Percentiles rank a stretch among this genome's conserved stretches.
phyloP scores from a whole-genome alignment of 2,888 invertebrate species.

The Lapara coniferarum region DNA sequence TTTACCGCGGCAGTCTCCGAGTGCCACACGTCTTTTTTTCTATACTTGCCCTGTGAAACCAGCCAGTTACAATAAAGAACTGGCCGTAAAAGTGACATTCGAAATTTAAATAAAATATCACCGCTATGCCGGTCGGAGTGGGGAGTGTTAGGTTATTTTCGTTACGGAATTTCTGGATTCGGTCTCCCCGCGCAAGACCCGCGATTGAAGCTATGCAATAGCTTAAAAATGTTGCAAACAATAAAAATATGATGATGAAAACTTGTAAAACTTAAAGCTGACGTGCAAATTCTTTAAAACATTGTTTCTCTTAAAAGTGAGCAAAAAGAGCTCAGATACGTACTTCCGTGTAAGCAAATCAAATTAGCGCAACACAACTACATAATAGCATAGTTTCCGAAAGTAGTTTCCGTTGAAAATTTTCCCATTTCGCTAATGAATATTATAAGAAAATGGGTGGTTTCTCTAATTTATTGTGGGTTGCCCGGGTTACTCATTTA shows the following conservation, averaged over 20 bases:
- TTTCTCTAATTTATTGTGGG: constrained; percentile 40
- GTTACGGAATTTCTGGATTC: too few relatives aligned
- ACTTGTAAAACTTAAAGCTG: background rate
- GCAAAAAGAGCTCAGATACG: background rate
- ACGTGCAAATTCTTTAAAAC: background rate
- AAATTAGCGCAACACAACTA: background rate
- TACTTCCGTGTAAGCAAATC: background rate
- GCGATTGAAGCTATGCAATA: too few relatives aligned
- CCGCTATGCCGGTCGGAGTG: too few relatives aligned
- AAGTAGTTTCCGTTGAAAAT: constrained; percentile 23
- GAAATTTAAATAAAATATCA: too few relatives aligned
- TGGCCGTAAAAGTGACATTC: too few relatives aligned
- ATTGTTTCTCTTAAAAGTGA: background rate
- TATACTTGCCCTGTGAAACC: too few relatives aligned
- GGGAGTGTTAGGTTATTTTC: too few relatives aligned
- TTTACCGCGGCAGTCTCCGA: too few relatives aligned
- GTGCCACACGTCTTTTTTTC: too few relatives aligned
- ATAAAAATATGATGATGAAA: background rate
- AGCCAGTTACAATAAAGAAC: too few relatives aligned
- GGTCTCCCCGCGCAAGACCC: too few relatives aligned
- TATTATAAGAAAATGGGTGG: constrained; percentile 42
- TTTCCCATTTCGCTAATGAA: constrained; percentile 37
- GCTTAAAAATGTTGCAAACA: background rate
- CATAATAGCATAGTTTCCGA: background rate
- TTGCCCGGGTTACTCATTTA: constrained; percentile 32